phyloP scores from a whole-genome alignment of 2,888 invertebrate genomes.

The Strigamia crassipes region DNA sequence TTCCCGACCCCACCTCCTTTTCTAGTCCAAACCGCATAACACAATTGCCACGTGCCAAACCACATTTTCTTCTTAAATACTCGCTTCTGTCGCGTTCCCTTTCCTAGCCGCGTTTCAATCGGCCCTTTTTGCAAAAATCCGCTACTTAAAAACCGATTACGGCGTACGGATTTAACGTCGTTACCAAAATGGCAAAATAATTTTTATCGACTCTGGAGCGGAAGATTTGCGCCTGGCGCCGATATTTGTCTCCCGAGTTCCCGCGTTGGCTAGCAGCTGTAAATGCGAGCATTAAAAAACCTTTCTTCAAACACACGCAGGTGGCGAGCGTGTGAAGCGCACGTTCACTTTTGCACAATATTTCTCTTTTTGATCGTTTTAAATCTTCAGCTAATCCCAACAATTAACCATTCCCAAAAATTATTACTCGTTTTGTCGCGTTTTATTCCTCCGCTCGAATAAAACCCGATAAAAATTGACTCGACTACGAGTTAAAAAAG shows the following conservation, averaged over 20 bases:
- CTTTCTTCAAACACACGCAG: background rate
- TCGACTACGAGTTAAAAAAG: background rate
- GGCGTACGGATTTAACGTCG: background rate
- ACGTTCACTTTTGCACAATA: background rate
- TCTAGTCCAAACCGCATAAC: background rate
- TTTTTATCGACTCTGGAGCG: background rate
- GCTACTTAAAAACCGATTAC: too few species aligned
- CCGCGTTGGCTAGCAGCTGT: conserved; percentile 2
- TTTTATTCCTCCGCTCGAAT: background rate
- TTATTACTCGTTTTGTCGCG: background rate
- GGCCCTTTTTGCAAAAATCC: too few species aligned
- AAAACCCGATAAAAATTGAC: background rate
- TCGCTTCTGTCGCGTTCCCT: background rate
- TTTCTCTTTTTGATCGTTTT: background rate
- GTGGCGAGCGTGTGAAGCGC: background rate
- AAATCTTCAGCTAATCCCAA: background rate
- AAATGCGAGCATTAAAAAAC: background rate
- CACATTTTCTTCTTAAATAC: background rate
- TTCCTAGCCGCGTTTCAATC: too few species aligned
- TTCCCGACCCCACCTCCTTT: background rate
- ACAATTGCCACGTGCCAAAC: conserved; percentile 5
- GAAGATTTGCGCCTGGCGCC: background rate
- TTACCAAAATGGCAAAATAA: background rate
- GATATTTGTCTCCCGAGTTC: background rate
- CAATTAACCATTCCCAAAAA: background rate